A percentile compares a stretch with the other conserved stretches of the same genome.
Evolutionary conservation across 2,888 invertebrate species (phyloP).

Genomic region (Coenonympha glycerion): DNA sequence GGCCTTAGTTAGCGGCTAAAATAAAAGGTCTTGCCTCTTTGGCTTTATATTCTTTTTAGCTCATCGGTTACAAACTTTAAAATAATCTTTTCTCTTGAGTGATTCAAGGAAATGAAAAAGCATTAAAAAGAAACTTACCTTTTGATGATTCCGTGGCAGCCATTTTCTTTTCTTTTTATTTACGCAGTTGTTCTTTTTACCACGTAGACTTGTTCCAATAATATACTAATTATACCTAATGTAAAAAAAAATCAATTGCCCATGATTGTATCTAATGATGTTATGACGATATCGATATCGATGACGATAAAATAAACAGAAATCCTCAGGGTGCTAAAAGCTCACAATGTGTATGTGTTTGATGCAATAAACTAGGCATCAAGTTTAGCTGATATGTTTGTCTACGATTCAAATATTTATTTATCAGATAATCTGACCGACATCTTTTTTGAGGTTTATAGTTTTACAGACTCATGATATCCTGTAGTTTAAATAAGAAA

Average conservation of each 20-base stretch:
- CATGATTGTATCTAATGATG: too few species aligned
- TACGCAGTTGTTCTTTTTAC: neutral
- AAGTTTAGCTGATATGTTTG: neutral
- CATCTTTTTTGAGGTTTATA: neutral
- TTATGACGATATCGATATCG: too few species aligned
- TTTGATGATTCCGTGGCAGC: neutral
- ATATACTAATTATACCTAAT: too few species aligned
- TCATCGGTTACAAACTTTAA: too few species aligned
- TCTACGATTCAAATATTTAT: slow-evolving; percentile 1
- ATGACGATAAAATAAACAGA: neutral
- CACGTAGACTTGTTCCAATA: neutral
- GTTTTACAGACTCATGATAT: neutral
- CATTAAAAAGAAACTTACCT: neutral
- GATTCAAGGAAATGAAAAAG: too few species aligned
- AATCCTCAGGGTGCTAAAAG: neutral
- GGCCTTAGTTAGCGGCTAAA: too few species aligned
- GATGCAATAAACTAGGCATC: slow-evolving; percentile 10
- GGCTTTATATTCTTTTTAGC: too few species aligned
- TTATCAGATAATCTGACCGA: neutral
- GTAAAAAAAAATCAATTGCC: too few species aligned
- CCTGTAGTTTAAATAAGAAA: too few species aligned
- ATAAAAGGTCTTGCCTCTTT: too few species aligned
- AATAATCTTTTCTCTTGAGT: too few species aligned
- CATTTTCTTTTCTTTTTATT: neutral
- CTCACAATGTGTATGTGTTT: slow-evolving; percentile 2